Conservation (phyloP, 2,797 vertebrate genomes). For the Alosa sapidissima region DNA sequence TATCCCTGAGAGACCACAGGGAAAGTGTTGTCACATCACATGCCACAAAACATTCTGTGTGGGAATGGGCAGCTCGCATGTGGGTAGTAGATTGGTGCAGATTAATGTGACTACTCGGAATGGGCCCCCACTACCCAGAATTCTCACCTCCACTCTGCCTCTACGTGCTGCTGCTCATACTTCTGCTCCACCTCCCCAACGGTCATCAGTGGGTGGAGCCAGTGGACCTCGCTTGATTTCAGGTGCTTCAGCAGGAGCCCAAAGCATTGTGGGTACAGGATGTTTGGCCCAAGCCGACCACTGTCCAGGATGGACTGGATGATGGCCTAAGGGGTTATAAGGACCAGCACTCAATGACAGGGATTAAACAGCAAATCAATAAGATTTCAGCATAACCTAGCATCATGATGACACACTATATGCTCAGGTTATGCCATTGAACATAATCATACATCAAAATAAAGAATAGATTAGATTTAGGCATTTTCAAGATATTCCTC, state of each 20-base stretch:
- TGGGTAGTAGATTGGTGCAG: background rate
- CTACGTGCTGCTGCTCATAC: constrained; percentile 87
- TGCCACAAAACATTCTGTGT: background rate
- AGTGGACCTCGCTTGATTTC: constrained; percentile 87
- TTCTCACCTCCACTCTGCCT: constrained; percentile 92
- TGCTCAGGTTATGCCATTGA: background rate
- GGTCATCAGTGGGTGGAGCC: constrained; percentile 88
- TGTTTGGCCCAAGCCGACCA: constrained; percentile 85
- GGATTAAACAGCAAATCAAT: background rate
- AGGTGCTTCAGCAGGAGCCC: constrained; percentile 90
- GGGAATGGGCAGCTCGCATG: background rate
- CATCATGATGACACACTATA: background rate
- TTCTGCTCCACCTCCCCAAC: constrained; percentile 84
- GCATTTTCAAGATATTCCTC: background rate
- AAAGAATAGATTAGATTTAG: background rate
- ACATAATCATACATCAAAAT: background rate
- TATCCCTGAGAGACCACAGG: background rate
- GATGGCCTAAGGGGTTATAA: constrained; percentile 69
- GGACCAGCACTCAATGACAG: background rate
- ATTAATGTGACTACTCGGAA: background rate
- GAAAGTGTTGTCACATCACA: background rate
- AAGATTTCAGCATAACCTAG: background rate
- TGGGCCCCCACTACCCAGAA: background rate
- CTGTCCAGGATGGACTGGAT: constrained; percentile 83
- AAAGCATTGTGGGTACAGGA: constrained; percentile 80